Evolutionary conservation across 2,888 invertebrate genomes (phyloP), one percentile per base, ranked within the genome.

Genomic region (Aphidius colemani): DNA sequence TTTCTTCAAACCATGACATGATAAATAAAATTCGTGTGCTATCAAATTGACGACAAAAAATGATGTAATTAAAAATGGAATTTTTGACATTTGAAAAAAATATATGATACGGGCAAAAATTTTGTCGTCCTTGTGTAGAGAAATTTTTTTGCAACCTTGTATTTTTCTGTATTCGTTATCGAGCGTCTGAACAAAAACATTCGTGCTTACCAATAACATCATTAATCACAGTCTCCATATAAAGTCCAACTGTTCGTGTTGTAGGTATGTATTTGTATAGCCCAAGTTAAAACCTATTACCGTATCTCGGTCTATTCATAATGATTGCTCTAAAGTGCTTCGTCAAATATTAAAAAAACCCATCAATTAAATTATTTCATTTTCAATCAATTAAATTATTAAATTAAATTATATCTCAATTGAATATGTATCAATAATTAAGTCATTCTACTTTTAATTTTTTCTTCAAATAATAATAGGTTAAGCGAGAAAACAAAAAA

Each of bases 261-360:
- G 59, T 61, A 58, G 13, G 13, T 63, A 61, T 64, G 53, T 51
- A 53, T 44, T 62, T 49, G 49, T 56, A 50, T 53, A 58, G 55
- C 53, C 51, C 45, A 60, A 59, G 63, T 69, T 70, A 65, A 66
- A 70, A 71, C 71, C 71, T 71, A 78, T 78, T 76, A 77, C 74
- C 72, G 73, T 68, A 30, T 30, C 69, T 63, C 66, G 66, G 46
- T 63, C 61, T 51, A 62, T 70, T 69, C 69, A 69, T 68, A 71
- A 74, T 76, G 74, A 78, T 76, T 75, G 71, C 76, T 75, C 72
- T 57, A 66, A 70, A 67, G 50, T 56, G 39, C 9, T 9, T 39
- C 39, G 64, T 63, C 65, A 50, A 49, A 57, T 59, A 59, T 64
- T 59, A 61, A 7, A 48, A 48, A 49, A 45, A 9, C 8, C 50